These are phyloP conservation scores for Andinoacara biseriatus DNA, from an alignment of 2,113 vertebrate genomes.

Conservation along the genomic window DNA sequence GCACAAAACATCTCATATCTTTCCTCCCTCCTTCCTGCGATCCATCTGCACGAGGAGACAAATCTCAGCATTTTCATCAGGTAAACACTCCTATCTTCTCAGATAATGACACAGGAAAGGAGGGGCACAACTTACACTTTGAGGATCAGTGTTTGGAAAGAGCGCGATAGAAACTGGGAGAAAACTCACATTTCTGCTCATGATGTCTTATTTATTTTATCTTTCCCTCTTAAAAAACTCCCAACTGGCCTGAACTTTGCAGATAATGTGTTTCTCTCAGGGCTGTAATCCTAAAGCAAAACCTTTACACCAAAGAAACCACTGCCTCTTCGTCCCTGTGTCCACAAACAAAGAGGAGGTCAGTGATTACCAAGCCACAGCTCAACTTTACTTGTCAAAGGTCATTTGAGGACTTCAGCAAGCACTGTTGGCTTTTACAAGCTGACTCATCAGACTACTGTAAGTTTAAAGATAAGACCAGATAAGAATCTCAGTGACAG, in stretches of 20 bases:
- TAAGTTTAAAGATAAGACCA: slow-evolving; percentile 31
- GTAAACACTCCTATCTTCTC: slow-evolving; percentile 49
- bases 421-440: slow-evolving; percentile 30
- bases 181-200: background rate
- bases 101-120: slow-evolving; percentile 55
- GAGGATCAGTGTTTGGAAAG: background rate
- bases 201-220: slow-evolving; percentile 13
- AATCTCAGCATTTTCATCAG: slow-evolving; percentile 30
- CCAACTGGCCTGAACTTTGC: background rate
- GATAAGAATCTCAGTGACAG: background rate
- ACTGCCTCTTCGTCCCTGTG: slow-evolving; percentile 12
- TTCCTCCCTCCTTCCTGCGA: slow-evolving; percentile 29
- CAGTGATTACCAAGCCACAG: slow-evolving; percentile 46
- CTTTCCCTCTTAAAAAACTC: slow-evolving; percentile 5
- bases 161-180: background rate
- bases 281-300: slow-evolving; percentile 44
- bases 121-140: background rate
- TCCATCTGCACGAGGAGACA: slow-evolving; percentile 7
- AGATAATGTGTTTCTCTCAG: slow-evolving; percentile 28
- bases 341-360: slow-evolving; percentile 53
- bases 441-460: slow-evolving; percentile 20
- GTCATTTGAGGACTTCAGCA: slow-evolving; percentile 38
- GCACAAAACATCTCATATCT: slow-evolving; percentile 23
- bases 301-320: slow-evolving; percentile 38
- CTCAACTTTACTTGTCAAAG: slow-evolving; percentile 33